Evolutionary conservation across 1,140 invertebrate genomes (phyloP).

Genomic region (Heliconius himera): DNA sequence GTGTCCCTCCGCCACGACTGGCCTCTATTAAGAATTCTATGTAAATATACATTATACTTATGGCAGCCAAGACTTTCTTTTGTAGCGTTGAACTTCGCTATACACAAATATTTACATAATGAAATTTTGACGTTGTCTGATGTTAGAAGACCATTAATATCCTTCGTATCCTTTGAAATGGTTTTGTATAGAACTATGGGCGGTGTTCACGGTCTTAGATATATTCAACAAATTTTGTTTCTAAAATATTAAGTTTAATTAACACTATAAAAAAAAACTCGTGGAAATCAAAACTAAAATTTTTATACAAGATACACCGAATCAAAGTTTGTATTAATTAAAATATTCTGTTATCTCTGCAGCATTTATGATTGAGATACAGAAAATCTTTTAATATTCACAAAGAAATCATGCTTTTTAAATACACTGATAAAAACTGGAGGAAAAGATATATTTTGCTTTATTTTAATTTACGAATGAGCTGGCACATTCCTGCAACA

Average conservation of each 20-base stretch:
- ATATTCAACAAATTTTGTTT: not conserved
- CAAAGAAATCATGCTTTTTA: not conserved
- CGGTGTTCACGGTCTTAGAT: not conserved
- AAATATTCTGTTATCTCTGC: conserved; percentile 7
- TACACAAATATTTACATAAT: conserved; percentile 9
- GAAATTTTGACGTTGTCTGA: conserved; percentile 1
- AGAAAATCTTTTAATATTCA: conserved; percentile 1
- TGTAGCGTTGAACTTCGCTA: not conserved
- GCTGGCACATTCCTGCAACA: not conserved
- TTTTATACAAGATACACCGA: not conserved
- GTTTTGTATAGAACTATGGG: not conserved
- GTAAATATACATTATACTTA: not conserved
- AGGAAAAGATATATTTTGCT: not conserved
- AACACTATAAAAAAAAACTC: too few relatives aligned
- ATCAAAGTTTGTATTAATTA: not conserved
- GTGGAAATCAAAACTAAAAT: not conserved
- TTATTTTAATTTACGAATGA: not conserved
- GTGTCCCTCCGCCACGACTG: too few relatives aligned
- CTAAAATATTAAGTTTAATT: not conserved
- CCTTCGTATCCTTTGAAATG: not conserved
- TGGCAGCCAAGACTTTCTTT: conserved; percentile 1
- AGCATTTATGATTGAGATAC: conserved; percentile 6
- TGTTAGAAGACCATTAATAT: not conserved
- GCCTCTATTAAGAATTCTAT: not conserved
- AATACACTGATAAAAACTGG: not conserved